Conservation (phyloP, 1,140 invertebrate genomes). For the Drosophila trapezifrons region DNA sequence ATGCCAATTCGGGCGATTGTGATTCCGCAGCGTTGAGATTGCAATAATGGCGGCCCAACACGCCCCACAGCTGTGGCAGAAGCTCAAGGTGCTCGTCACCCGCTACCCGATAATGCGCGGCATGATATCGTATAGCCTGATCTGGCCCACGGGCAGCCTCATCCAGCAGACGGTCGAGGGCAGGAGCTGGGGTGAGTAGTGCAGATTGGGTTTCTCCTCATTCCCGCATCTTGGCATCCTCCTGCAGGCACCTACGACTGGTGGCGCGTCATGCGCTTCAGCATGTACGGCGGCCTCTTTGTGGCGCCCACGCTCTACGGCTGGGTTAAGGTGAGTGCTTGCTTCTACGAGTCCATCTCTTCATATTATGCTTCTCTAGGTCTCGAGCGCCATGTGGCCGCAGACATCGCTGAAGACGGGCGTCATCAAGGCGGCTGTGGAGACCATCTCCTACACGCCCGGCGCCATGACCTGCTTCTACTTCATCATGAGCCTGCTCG, state of each 20-base stretch:
- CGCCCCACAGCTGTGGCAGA: slow-evolving; percentile 54
- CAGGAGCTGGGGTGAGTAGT: slow-evolving; percentile 72
- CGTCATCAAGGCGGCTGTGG: slow-evolving; percentile 90
- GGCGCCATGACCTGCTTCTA: slow-evolving; percentile 92
- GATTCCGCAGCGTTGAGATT: slow-evolving; percentile 24
- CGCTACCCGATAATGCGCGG: slow-evolving; percentile 86
- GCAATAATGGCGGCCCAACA: slow-evolving; percentile 48
- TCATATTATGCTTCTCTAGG: slow-evolving; percentile 2
- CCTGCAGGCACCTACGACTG: slow-evolving; percentile 85
- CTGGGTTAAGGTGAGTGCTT: slow-evolving; percentile 87
- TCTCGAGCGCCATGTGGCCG: slow-evolving; percentile 87
- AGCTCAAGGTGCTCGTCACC: slow-evolving; percentile 64
- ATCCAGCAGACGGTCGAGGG: slow-evolving; percentile 86
- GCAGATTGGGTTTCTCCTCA: background rate
- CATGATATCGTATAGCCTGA: slow-evolving; percentile 90
- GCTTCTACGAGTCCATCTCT: background rate
- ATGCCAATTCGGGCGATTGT: slow-evolving; percentile 22
- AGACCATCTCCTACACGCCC: slow-evolving; percentile 92
- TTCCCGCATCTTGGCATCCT: background rate
- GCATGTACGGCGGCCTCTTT: slow-evolving; percentile 89
- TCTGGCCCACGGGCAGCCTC: slow-evolving; percentile 89
- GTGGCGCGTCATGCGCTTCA: slow-evolving; percentile 87
- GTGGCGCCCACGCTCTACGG: slow-evolving; percentile 90
- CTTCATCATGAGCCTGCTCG: slow-evolving; percentile 91
- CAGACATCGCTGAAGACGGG: slow-evolving; percentile 87